Evolutionary conservation across 2,888 invertebrate species (phyloP), one percentile per base, ranked within the genome.

Genomic region (Cephus nigrinus): DNA sequence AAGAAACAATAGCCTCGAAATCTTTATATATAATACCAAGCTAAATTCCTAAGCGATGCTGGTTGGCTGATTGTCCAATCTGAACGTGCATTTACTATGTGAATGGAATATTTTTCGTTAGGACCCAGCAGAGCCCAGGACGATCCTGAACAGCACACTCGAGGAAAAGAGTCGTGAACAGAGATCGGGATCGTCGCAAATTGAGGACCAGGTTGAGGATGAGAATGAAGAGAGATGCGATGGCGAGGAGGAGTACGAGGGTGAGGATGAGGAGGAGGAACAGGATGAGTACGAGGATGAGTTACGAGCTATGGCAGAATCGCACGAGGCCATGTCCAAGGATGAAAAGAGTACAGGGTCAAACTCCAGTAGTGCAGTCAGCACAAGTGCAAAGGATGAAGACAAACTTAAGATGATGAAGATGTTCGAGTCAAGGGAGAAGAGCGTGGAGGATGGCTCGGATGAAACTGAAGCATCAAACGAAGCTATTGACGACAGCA

Each of bases 261-360:
- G 69, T 68, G 80, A 76, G 68, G 80, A 78, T n/a, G 80, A 78
- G 73, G 81, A 82, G n/a, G 79, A 78, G 76, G 79, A 69, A 11
- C 69, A 77, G 32, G 86, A 87, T 75, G 88, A 87, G 73, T 87
- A 88, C 79, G 87, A 86, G 80, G 89, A 87, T 72, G 89, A 88
- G 76, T 78, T 87, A 74, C 86, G 86, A 68, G 87, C 82, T 40
- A 81, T 85, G 15, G 88, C 86, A 12, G 88, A 87, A 78, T 88
- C 87, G 2, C 88, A 87, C 76, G 87, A 87, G 79, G 87, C 88
- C n/a, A 88, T 88, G 88, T 87, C 86, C 73, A 86, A 83, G 76
- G 86, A 87, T 78, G 86, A 87, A 31, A 82, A 83, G 74, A 84
- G 76, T 23, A 32, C 71, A 80, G 86, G 85, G 75, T 81, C 83